Percentiles rank a stretch among this genome's conserved stretches.
Conservation (phyloP, 2,888 invertebrate genomes). For the Corbicula japonica region DNA sequence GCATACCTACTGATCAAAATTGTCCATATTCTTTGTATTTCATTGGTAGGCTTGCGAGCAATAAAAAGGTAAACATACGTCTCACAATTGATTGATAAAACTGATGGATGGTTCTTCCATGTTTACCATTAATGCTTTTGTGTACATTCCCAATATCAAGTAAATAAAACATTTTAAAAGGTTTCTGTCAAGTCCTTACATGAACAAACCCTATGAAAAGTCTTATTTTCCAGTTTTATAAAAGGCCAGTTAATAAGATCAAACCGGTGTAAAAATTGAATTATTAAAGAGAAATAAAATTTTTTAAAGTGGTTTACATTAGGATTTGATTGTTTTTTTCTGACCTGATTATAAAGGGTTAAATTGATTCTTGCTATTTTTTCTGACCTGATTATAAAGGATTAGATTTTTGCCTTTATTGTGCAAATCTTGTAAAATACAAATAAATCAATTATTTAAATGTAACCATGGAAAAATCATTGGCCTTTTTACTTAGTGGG, state of each 20-base stretch:
- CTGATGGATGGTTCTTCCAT: slow-evolving; percentile 26
- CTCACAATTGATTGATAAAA: slow-evolving; percentile 45
- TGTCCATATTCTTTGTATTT: slow-evolving; percentile 11
- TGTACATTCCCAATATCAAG: slow-evolving; percentile 9
- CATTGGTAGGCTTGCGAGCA: not conserved
- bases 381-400: too few species aligned
- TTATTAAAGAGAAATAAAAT: slow-evolving; percentile 16
- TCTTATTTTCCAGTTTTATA: not conserved
- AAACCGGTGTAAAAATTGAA: slow-evolving; percentile 15
- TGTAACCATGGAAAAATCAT: too few species aligned
- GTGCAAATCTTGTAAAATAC: too few species aligned
- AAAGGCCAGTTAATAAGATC: slow-evolving; percentile 12
- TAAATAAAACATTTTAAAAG: slow-evolving; percentile 21
- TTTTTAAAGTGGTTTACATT: slow-evolving; percentile 8
- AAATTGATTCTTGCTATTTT: too few species aligned
- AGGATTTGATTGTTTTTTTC: not conserved
- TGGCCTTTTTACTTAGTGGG: too few species aligned
- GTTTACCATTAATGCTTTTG: slow-evolving; percentile 17
- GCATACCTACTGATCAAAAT: not conserved
- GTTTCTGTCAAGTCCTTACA: slow-evolving; percentile 18
- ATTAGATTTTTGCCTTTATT: too few species aligned
- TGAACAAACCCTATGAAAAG: slow-evolving; percentile 14
- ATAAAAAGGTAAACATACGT: slow-evolving; percentile 49
- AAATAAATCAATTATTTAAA: too few species aligned
- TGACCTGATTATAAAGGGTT: slow-evolving; percentile 13